Percentiles rank a stretch among this genome's conserved stretches.
Evolutionary conservation across 2,797 vertebrate genomes (phyloP).

Genomic region (Molossus alvarezi): DNA sequence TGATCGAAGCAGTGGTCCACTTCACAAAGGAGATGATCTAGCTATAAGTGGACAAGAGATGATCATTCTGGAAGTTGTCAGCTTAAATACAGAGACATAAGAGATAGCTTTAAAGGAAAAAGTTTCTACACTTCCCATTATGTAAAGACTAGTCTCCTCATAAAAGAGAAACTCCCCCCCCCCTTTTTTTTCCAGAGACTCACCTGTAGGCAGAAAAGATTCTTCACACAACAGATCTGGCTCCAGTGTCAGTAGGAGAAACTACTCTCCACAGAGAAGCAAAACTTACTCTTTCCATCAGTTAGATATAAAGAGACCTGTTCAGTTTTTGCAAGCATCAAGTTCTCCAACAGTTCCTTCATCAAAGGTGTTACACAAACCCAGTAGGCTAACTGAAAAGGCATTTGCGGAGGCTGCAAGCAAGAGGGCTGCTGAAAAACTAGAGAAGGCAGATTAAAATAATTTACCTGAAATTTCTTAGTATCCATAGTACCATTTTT

Average conservation of each 20-base stretch:
- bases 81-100: conserved; percentile 91
- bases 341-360: neutral
- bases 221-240: too few species aligned
- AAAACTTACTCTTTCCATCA: too few species aligned
- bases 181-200: too few species aligned
- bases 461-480: conserved; percentile 88
- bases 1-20: conserved; percentile 90
- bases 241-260: too few species aligned
- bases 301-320: too few species aligned
- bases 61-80: conserved; percentile 88
- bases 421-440: conserved; percentile 89
- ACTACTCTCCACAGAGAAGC: too few species aligned
- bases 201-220: too few species aligned
- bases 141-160: conserved; percentile 91
- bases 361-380: conserved; percentile 89
- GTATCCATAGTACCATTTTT: conserved; percentile 88
- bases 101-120: conserved; percentile 92
- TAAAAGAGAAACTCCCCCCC: neutral
- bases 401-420: conserved; percentile 90
- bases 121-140: conserved; percentile 87
- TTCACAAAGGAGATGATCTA: conserved; percentile 91
- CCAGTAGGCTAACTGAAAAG: conserved; percentile 88
- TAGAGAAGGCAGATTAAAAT: conserved; percentile 87
- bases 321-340: neutral
- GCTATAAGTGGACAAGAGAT: conserved; percentile 90